Conservation (phyloP, 1,140 invertebrate genomes). For the Neodiprion virginianus region DNA sequence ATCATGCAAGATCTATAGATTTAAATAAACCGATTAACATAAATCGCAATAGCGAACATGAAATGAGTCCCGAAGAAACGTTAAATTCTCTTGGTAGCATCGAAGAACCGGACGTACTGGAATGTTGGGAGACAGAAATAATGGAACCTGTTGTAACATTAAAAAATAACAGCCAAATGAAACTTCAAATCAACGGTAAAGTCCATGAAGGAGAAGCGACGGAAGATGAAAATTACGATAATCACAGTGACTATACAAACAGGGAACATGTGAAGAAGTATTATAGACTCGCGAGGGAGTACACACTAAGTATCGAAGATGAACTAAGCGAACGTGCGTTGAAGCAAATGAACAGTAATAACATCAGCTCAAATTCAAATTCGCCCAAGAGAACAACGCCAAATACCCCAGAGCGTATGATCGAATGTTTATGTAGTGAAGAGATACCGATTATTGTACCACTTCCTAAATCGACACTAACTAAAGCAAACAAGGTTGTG, state of each 20-base stretch:
- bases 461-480: constrained; percentile 18
- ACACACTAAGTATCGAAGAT: constrained; percentile 39
- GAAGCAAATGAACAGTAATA: constrained; percentile 19
- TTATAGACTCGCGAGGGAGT: constrained; percentile 45
- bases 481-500: neutral
- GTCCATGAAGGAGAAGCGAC: constrained; percentile 36
- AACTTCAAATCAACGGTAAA: constrained; percentile 28
- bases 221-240: constrained; percentile 32
- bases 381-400: constrained; percentile 25
- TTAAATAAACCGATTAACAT: neutral
- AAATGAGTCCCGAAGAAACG: neutral
- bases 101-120: constrained; percentile 58
- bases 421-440: constrained; percentile 38
- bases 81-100: constrained; percentile 51
- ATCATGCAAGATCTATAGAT: neutral
- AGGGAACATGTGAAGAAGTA: constrained; percentile 37
- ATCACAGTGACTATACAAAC: constrained; percentile 40
- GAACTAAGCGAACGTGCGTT: constrained; percentile 29
- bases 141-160: constrained; percentile 46
- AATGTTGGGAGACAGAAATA: constrained; percentile 57
- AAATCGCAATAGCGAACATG: neutral
- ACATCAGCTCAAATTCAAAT: neutral
- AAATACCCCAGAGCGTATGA: constrained; percentile 38
- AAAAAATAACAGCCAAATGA: constrained; percentile 25
- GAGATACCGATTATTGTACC: constrained; percentile 31